Evolutionary conservation across 2,797 vertebrate species (phyloP).

Genomic region (Pseudopleuronectes americanus): DNA sequence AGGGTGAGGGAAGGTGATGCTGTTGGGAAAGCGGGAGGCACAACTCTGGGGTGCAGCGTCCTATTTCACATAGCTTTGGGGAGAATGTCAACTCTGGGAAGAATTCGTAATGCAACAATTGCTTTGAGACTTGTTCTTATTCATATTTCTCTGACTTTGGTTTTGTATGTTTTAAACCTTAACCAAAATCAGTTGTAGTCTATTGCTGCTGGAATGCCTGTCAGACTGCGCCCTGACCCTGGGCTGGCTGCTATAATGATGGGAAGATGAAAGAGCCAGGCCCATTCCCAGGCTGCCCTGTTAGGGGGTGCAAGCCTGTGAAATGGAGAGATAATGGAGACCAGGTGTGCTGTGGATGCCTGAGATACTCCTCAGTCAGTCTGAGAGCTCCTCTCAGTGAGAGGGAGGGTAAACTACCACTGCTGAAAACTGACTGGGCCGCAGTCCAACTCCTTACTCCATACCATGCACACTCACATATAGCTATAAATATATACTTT

Average conservation of each 20-base stretch:
- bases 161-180: constrained; percentile 66
- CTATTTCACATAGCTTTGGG: constrained; percentile 67
- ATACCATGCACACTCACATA: constrained; percentile 1
- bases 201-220: constrained; percentile 84
- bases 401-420: constrained; percentile 71
- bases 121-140: constrained; percentile 82
- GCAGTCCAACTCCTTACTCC: constrained; percentile 17
- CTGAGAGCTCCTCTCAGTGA: constrained; percentile 80
- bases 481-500: background rate
- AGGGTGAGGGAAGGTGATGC: constrained; percentile 50
- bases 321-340: constrained; percentile 90
- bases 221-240: constrained; percentile 87
- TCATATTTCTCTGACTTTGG: constrained; percentile 79
- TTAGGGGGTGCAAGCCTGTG: constrained; percentile 85
- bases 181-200: constrained; percentile 86
- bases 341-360: constrained; percentile 87
- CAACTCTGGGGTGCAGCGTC: constrained; percentile 58
- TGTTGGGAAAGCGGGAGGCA: constrained; percentile 46
- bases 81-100: constrained; percentile 68
- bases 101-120: constrained; percentile 85
- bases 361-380: constrained; percentile 81
- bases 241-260: constrained; percentile 85
- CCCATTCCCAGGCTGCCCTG: constrained; percentile 88
- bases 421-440: constrained; percentile 38
- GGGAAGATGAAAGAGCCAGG: constrained; percentile 88